Evolutionary conservation across 2,797 vertebrate species (phyloP).

Genomic region (Cynodonichthys magdalenae): DNA sequence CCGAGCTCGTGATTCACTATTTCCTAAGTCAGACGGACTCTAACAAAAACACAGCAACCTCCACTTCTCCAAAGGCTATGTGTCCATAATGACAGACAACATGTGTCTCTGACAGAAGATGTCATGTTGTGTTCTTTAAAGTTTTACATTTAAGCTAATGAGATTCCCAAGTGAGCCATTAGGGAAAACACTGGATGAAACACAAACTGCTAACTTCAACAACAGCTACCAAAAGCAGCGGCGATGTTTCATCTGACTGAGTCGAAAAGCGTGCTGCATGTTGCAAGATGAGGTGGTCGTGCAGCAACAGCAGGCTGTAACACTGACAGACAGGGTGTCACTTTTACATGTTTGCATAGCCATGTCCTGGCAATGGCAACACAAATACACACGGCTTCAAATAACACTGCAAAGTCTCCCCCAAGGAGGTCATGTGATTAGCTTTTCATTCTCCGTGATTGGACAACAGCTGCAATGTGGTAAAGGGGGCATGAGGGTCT

Average conservation of each 20-base stretch:
- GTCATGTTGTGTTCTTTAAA: constrained; percentile 47
- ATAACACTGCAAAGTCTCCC: constrained; percentile 64
- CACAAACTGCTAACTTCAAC: background rate
- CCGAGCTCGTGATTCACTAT: constrained; percentile 50
- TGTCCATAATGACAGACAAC: background rate
- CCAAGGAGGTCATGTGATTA: constrained; percentile 64
- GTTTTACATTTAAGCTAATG: constrained; percentile 10
- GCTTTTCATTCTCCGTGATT: constrained; percentile 61
- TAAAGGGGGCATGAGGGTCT: constrained; percentile 58
- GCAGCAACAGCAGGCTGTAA: constrained; percentile 1
- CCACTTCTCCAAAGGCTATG: constrained; percentile 18
- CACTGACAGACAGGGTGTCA: constrained; percentile 29
- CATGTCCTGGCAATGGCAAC: constrained; percentile 50
- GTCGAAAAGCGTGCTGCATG: background rate
- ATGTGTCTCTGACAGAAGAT: constrained; percentile 52
- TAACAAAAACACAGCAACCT: constrained; percentile 45
- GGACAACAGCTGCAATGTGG: constrained; percentile 58
- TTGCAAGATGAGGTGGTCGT: background rate
- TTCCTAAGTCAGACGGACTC: constrained; percentile 48
- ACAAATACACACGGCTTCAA: constrained; percentile 64
- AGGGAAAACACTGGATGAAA: constrained; percentile 5
- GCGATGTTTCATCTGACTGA: background rate
- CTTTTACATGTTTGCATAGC: constrained; percentile 58
- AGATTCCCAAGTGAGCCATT: constrained; percentile 11
- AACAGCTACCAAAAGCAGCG: background rate